A percentile compares a stretch with the other conserved stretches of the same genome.
These are phyloP conservation scores for Heterodera schachtii DNA, from an alignment of 1,140 invertebrate genomes.

Conservation along the genomic window DNA sequence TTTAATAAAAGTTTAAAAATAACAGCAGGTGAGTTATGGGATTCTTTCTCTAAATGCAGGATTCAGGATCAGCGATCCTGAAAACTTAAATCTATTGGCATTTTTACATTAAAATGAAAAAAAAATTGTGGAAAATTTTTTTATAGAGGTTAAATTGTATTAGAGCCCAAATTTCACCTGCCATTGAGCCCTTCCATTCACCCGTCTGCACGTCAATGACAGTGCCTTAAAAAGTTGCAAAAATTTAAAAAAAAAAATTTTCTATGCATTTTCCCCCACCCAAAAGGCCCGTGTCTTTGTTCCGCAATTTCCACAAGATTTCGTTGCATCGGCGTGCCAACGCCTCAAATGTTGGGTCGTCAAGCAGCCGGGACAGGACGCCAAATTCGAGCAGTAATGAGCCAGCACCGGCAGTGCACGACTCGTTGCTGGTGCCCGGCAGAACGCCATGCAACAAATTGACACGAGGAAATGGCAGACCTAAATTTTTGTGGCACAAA, in stretches of 20 bases:
- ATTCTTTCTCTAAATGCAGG: too few relatives aligned
- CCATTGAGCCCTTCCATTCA: conserved; percentile 72
- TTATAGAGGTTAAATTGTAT: too few relatives aligned
- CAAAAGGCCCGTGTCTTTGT: conserved; percentile 73
- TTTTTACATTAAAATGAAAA: too few relatives aligned
- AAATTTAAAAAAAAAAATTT: background rate
- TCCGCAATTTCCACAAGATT: conserved; percentile 71
- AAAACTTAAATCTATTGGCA: too few relatives aligned
- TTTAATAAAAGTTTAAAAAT: too few relatives aligned
- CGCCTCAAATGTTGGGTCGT: conserved; percentile 73
- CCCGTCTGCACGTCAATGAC: conserved; percentile 74
- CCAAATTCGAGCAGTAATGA: conserved; percentile 75
- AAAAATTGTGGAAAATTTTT: too few relatives aligned
- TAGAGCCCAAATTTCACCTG: conserved; percentile 69
- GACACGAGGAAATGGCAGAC: conserved; percentile 73
- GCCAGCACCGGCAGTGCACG: conserved; percentile 75
- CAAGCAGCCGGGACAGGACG: conserved; percentile 71
- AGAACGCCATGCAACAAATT: conserved; percentile 72
- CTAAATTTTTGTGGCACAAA: conserved; percentile 55
- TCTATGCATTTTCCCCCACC: conserved; percentile 68
- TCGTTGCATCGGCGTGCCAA: conserved; percentile 71
- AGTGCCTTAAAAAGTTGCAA: conserved; percentile 68
- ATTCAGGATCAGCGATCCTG: too few relatives aligned
- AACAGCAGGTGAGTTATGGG: too few relatives aligned
- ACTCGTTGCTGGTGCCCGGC: conserved; percentile 69